Evolutionary conservation across 2,797 vertebrate species (phyloP).

Genomic region (Notolepis coatsorum): DNA sequence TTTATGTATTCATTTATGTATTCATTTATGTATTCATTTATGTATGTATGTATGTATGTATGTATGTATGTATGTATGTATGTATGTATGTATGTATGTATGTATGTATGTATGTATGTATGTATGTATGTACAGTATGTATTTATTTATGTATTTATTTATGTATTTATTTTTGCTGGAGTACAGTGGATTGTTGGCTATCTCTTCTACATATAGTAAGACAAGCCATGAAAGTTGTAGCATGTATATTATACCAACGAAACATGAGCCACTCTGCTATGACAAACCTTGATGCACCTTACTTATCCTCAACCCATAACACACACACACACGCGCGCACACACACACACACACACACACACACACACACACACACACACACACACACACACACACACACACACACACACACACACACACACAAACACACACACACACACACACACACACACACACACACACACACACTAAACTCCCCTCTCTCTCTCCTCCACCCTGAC

Average conservation of each 20-base stretch:
- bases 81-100: too few species aligned
- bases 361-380: background rate
- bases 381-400: slow-evolving; percentile 5
- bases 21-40: too few species aligned
- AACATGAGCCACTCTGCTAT: background rate
- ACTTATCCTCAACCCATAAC: slow-evolving; percentile 9
- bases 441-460: slow-evolving; percentile 1
- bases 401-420: background rate
- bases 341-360: slow-evolving; percentile 6
- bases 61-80: too few species aligned
- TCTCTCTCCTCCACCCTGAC: background rate
- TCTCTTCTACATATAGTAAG: slow-evolving; percentile 19
- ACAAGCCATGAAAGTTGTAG: slow-evolving; percentile 7
- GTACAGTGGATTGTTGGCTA: slow-evolving; percentile 2
- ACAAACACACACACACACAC: background rate
- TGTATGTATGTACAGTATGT: background rate
- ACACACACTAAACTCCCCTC: background rate
- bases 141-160: background rate
- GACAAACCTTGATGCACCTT: background rate
- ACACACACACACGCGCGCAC: background rate
- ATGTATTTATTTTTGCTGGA: background rate
- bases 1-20: too few species aligned
- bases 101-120: background rate
- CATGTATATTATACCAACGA: slow-evolving; percentile 20
- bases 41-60: too few species aligned